Base-by-base conservation (phyloP, 2,797 vertebrate genomes). In the Hydrolagus colliei region DNA sequence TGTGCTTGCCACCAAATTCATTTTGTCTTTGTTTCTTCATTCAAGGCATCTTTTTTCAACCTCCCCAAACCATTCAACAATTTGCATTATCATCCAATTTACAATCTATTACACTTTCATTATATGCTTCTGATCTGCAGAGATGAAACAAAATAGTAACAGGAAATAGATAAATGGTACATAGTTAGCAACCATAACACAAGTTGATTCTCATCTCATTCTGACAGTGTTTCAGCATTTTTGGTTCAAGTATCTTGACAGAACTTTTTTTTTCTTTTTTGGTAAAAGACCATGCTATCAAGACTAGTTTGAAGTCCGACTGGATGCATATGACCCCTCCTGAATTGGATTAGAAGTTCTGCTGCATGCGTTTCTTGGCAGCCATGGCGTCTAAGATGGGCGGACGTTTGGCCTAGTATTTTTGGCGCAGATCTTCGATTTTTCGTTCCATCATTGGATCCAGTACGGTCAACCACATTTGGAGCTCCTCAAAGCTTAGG, bases 361-460 rank as follows among this genome's bases (percentile, higher is more conserved):
- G 98, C 88, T 95, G 95, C 87, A 95, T 91, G 80, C 95, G 91
- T 91, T 99, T 99, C 93, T 99, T 99, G 0, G 97, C 98, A 65
- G 99, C 98, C 98, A 99, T 99, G 0, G 98, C 98, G 7, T 99
- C 98, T 73, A 99, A 93, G 89, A 99, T 99, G 82, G 98, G 98
- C 86, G 99, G 98, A 79, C 98, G 93, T 89, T 99, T 99, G 0
- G 98, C 98, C 0, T 97, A 98, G 92, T 99, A 99, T 86, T 98
- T 96, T 92, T 98, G 97, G 74, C 96, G 93, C 67, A 99, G 95
- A 88, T 99, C 97, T 90, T 99, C 98, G 5, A 99, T 99, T 92
- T 95, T 94, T 61, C 93, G 90, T 90, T 99, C 98, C 98, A 99
- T 99, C 98, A 99, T 99, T 86, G 98, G 98, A 89, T 99, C 98